These are phyloP conservation scores for Cataglyphis rosenhaueri DNA, from an alignment of 2,888 invertebrate species.

Conservation along the genomic window DNA sequence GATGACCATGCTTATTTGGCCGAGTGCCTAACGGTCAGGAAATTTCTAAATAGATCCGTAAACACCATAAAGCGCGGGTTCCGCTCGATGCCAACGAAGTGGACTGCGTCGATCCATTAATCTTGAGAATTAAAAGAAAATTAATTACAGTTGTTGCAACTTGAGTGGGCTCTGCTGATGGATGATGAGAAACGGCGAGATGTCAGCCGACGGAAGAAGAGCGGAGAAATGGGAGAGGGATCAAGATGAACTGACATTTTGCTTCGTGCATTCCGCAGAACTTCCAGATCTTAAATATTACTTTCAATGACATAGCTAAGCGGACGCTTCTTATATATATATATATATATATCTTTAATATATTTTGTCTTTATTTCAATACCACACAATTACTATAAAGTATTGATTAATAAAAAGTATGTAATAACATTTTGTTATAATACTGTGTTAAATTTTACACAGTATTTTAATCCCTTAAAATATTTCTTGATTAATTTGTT, in stretches of 20 bases:
- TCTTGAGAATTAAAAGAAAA: constrained; percentile 83
- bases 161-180: constrained; percentile 75
- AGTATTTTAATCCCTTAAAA: background rate
- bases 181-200: constrained; percentile 74
- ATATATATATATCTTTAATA: background rate
- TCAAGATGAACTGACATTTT: constrained; percentile 50
- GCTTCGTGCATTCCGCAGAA: constrained; percentile 60
- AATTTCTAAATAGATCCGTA: constrained; percentile 65
- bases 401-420: background rate
- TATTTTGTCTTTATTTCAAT: background rate
- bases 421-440: background rate
- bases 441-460: background rate
- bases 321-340: background rate
- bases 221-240: constrained; percentile 45
- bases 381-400: background rate
- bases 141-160: constrained; percentile 81
- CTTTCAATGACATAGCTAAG: constrained; percentile 17
- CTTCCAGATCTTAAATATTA: constrained; percentile 42
- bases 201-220: constrained; percentile 57
- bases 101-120: constrained; percentile 78
- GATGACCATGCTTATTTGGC: constrained; percentile 56
- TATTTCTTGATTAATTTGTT: background rate
- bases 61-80: constrained; percentile 61
- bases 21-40: constrained; percentile 49
- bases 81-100: constrained; percentile 56